Conservation (phyloP, 2,113 vertebrate genomes). For the Balaeniceps rex region DNA sequence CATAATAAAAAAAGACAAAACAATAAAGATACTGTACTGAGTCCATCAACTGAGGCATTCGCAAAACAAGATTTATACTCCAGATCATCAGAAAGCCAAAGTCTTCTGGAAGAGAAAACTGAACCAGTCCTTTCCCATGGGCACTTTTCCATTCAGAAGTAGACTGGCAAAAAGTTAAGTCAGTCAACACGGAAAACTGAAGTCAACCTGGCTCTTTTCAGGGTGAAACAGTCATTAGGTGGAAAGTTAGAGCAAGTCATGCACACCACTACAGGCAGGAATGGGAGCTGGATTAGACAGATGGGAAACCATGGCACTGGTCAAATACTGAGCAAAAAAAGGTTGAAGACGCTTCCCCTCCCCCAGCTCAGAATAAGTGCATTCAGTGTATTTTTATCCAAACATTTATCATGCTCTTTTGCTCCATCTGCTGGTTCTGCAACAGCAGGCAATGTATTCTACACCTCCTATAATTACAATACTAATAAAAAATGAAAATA, state of each 20-base stretch:
- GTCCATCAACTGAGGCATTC: not conserved
- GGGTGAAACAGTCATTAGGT: not conserved
- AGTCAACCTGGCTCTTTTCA: not conserved
- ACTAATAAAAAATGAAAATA: not conserved
- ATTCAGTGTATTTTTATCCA: not conserved
- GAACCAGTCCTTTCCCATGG: not conserved
- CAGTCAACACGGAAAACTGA: not conserved
- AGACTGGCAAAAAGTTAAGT: not conserved
- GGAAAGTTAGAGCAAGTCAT: not conserved
- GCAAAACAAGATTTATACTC: not conserved
- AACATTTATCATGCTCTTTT: conserved; percentile 22
- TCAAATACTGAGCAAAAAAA: not conserved
- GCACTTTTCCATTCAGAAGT: not conserved
- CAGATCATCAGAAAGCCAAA: not conserved
- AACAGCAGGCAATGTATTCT: not conserved
- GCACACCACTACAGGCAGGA: not conserved
- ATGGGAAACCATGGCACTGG: not conserved
- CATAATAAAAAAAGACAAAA: not conserved
- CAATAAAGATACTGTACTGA: not conserved
- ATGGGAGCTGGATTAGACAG: not conserved
- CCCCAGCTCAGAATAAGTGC: not conserved
- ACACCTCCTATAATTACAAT: not conserved
- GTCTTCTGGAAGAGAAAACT: not conserved
- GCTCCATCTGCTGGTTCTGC: conserved; percentile 55
- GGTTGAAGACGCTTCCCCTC: not conserved